Base-by-base conservation (phyloP, 2,113 vertebrate species). In the Malaclemys terrapin region DNA sequence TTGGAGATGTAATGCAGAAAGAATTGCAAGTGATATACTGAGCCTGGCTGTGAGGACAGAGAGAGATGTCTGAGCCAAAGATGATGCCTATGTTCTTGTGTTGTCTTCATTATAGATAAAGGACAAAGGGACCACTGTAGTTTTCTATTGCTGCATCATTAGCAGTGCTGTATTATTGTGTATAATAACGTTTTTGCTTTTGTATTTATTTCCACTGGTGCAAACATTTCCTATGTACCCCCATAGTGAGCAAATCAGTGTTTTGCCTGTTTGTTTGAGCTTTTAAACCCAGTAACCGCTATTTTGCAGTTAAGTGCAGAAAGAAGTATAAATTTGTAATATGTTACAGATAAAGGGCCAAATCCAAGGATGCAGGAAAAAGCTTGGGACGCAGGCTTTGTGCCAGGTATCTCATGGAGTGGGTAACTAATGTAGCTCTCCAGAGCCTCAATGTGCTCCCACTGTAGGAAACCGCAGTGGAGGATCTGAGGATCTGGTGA, bases 291-390 rank as follows among this genome's bases (percentile, higher is more conserved):
- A 65, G 38, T 65, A 65, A 57, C 69, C 83, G 80, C 56, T 81
- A 92, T 84, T 72, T 83, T 92, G 56, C 59, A 92, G 90, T 92
- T 65, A 69, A 84, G 78, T 92, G 78, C 86, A 85, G 57, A 96
- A 94, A 84, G 90, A 24, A 53, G 45, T 90, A 1, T 80, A 20
- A 87, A 85, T 82, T 45, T 22, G 4, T 8, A 87, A 85, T 82
- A 45, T 22, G 4, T 6, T 5, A 19, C 35, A n/a, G 35, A 9
- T 35, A 69, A 69, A 69, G 14, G 35, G 62, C 35, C 17, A 69
- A 69, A 69, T 10, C 22, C 29, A 81, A 31, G 65, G 65, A 83
- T 76, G n/a, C 14, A 62, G 22, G 49, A 9, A 91, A 82, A 4
- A 86, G 20, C 11, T 45, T 47, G 53, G 82, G 2, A 35, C 3